Evolutionary conservation across 2,888 invertebrate genomes (phyloP).

Genomic region (Galeruca laticollis): DNA sequence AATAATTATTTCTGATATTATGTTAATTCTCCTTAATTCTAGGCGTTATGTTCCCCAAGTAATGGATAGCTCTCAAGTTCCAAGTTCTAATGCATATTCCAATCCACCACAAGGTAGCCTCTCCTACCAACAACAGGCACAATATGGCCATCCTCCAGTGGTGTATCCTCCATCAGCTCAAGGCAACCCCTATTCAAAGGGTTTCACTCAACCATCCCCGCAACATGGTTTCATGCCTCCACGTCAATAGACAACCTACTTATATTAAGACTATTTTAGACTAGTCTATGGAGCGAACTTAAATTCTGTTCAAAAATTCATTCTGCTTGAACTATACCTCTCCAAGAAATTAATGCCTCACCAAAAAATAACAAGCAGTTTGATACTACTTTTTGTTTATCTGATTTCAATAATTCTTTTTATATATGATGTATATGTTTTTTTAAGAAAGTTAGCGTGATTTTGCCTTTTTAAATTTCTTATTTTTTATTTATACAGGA

Average conservation of each 20-base stretch:
- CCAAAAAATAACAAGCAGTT: no score
- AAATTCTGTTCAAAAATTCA: neutral
- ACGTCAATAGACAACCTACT: conserved; percentile 52
- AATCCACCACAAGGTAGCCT: conserved; percentile 57
- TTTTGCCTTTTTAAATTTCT: no score
- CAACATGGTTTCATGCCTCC: conserved; percentile 62
- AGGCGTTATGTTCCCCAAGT: conserved; percentile 57
- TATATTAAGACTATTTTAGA: conserved; percentile 18
- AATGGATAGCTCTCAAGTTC: conserved; percentile 60
- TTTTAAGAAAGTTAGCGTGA: no score
- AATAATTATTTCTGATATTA: conserved; percentile 36
- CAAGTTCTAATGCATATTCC: conserved; percentile 59
- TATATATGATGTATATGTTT: no score
- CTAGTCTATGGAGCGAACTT: conserved; percentile 7
- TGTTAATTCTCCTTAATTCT: conserved; percentile 9
- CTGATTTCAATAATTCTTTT: no score
- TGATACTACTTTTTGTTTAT: no score
- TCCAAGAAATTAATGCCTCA: no score
- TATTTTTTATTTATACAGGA: no score
- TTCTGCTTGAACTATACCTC: neutral
- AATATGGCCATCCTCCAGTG: conserved; percentile 54
- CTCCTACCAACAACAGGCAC: conserved; percentile 58
- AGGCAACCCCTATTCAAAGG: conserved; percentile 63
- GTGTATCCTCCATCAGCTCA: conserved; percentile 56
- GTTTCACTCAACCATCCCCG: conserved; percentile 59